phyloP scores from a whole-genome alignment of 2,888 invertebrate species.

The Rutpela maculata region DNA sequence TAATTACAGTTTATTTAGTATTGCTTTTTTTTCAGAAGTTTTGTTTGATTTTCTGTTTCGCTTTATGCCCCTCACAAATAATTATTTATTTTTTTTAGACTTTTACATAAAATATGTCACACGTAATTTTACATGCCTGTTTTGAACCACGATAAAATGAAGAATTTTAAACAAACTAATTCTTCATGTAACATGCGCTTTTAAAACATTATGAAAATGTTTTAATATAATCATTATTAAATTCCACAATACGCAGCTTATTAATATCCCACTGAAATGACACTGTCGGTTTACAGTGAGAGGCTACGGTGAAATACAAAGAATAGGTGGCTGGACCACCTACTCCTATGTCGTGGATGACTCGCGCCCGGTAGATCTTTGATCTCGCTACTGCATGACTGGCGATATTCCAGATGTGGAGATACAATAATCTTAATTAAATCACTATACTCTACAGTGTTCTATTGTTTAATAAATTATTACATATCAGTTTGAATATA shows the following conservation, averaged over 20 bases:
- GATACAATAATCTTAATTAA: slow-evolving; percentile 41
- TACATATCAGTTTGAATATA: not conserved
- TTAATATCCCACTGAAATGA: slow-evolving; percentile 13
- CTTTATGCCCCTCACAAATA: no score
- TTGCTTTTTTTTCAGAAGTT: no score
- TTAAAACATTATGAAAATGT: not conserved
- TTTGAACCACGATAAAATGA: no score
- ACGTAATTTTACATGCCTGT: no score
- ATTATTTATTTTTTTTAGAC: no score
- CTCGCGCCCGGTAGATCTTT: slow-evolving; percentile 58
- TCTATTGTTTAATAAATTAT: slow-evolving; percentile 1
- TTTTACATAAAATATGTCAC: no score
- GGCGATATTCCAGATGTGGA: slow-evolving; percentile 48
- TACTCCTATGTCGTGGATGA: slow-evolving; percentile 51
- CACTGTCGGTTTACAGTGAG: slow-evolving; percentile 12
- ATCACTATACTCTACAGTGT: slow-evolving; percentile 20
- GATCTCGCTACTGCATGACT: slow-evolving; percentile 63
- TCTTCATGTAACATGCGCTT: not conserved
- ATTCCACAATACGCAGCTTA: slow-evolving; percentile 10
- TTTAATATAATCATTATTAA: slow-evolving; percentile 3
- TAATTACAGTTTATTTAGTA: no score
- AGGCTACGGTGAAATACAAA: slow-evolving; percentile 14
- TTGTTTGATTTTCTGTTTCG: no score
- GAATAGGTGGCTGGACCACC: slow-evolving; percentile 46
- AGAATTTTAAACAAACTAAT: no score